These are phyloP conservation scores for Drosophila insularis DNA, from an alignment of 1,140 invertebrate genomes.

Conservation along the genomic window DNA sequence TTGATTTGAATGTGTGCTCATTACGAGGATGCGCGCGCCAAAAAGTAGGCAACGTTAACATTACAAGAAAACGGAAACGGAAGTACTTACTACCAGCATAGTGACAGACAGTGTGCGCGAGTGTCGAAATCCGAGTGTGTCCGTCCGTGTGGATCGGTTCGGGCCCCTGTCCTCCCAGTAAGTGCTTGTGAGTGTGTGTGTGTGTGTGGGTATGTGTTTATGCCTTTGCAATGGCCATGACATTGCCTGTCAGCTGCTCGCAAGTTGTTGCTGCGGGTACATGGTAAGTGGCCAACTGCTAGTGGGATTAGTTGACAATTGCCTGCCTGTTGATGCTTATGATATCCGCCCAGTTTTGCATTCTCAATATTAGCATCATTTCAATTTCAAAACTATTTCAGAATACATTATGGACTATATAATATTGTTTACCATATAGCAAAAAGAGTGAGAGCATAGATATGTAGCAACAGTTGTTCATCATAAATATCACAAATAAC, in stretches of 20 bases:
- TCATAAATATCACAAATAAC: no score
- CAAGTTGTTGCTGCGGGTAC: no score
- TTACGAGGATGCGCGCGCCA: constrained; percentile 73
- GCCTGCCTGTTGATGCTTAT: constrained; percentile 13
- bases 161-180: neutral
- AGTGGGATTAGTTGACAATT: constrained; percentile 12
- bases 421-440: no score
- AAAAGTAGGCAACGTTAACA: constrained; percentile 54
- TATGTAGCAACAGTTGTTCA: no score
- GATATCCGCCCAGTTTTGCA: neutral
- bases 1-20: constrained; percentile 75
- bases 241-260: constrained; percentile 13
- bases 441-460: no score
- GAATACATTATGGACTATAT: no score
- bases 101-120: constrained; percentile 5
- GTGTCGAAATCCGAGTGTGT: constrained; percentile 34
- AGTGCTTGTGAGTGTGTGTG: neutral
- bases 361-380: no score
- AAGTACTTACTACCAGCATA: constrained; percentile 52
- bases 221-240: constrained; percentile 20
- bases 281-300: constrained; percentile 28
- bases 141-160: constrained; percentile 11
- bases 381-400: no score
- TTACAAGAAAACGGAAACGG: constrained; percentile 65
- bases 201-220: constrained; percentile 8